phyloP scores from a whole-genome alignment of 2,888 invertebrate species.

The Ochlodes sylvanus region DNA sequence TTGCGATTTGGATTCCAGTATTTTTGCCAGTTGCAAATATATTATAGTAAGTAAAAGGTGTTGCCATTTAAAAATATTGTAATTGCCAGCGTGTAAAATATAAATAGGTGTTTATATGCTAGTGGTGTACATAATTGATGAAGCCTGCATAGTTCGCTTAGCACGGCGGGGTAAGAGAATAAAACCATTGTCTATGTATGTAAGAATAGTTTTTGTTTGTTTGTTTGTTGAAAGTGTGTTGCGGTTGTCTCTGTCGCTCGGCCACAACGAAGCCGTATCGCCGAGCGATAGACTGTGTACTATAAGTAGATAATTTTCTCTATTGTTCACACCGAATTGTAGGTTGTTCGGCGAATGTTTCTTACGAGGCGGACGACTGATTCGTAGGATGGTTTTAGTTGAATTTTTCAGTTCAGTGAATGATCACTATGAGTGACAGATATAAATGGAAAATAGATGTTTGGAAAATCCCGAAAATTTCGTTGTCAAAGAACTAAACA shows the following conservation, averaged over 20 bases:
- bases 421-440: no score
- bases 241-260: constrained; percentile 40
- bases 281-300: constrained; percentile 46
- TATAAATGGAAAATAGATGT: no score
- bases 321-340: constrained; percentile 17
- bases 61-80: constrained; percentile 7
- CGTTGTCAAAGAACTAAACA: no score
- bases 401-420: no score
- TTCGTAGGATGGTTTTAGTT: no score
- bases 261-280: constrained; percentile 44
- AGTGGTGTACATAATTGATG: constrained; percentile 10
- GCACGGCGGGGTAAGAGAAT: constrained; percentile 60
- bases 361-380: background rate
- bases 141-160: constrained; percentile 52
- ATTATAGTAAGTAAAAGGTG: background rate
- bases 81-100: constrained; percentile 14
- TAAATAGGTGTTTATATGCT: constrained; percentile 15
- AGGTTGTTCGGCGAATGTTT: constrained; percentile 30
- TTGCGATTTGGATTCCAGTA: constrained; percentile 4
- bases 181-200: constrained; percentile 47
- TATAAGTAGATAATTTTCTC: constrained; percentile 60
- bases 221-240: constrained; percentile 33
- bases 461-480: no score
- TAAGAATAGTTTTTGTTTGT: constrained; percentile 46
- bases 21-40: constrained; percentile 2